Conservation (phyloP, 2,797 vertebrate species). For the Phalanger gymnotis region DNA sequence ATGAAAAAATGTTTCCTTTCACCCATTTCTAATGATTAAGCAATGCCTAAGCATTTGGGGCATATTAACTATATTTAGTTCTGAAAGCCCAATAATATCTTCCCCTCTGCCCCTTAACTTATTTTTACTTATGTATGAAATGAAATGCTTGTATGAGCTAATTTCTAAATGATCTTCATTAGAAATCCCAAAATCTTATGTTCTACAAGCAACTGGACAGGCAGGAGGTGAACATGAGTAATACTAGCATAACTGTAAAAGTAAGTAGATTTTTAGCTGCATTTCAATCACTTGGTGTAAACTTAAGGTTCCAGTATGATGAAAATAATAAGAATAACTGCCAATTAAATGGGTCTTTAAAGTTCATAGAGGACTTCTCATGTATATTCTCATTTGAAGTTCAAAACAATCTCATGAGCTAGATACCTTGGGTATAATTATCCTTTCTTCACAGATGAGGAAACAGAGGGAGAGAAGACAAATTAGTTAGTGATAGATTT, state of each 20-base stretch:
- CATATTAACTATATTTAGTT: not conserved
- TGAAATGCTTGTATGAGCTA: not conserved
- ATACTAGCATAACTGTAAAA: not conserved
- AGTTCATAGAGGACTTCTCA: not conserved
- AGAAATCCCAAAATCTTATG: not conserved
- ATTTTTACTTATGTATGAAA: not conserved
- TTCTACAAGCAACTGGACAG: not conserved
- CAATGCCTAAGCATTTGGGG: not conserved
- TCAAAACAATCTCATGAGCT: not conserved
- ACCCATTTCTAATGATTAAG: not conserved
- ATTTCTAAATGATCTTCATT: not conserved
- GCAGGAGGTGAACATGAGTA: not conserved
- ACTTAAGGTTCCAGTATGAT: not conserved
- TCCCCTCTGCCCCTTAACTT: not conserved
- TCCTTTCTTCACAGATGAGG: not conserved
- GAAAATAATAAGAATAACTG: not conserved
- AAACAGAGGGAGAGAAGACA: not conserved
- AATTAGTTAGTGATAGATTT: not conserved
- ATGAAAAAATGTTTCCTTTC: not conserved
- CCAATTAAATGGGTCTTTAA: not conserved
- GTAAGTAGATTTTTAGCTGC: not conserved
- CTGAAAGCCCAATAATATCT: not conserved
- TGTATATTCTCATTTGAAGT: not conserved
- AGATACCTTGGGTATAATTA: not conserved
- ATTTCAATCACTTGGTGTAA: not conserved